Percentiles rank a stretch among this genome's conserved stretches.
Conservation (phyloP, 2,797 vertebrate species). For the Graptemys geographica region DNA sequence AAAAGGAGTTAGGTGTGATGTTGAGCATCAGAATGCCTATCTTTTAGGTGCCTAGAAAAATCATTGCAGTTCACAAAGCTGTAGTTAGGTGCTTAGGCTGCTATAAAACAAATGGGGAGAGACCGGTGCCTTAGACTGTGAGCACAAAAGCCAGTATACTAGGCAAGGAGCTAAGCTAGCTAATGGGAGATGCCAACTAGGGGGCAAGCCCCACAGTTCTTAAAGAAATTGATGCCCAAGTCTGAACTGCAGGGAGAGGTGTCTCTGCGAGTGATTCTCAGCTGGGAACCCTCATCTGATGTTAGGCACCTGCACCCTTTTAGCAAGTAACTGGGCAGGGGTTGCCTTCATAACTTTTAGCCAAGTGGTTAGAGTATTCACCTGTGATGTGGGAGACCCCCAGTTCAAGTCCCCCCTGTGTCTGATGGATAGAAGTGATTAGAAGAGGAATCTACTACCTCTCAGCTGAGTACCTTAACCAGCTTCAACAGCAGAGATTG, state of each 20-base stretch:
- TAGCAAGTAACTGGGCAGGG: not conserved
- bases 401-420: no score
- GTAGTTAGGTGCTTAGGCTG: not conserved
- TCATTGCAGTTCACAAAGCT: not conserved
- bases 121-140: not conserved
- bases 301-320: not conserved
- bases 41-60: not conserved
- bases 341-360: not conserved
- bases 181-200: not conserved
- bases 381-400: not conserved
- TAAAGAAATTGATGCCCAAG: not conserved
- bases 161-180: not conserved
- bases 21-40: not conserved
- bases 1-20: not conserved
- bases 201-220: not conserved
- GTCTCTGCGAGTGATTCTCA: not conserved
- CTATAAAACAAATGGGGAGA: not conserved
- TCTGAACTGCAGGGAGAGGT: not conserved
- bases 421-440: not conserved
- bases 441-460: not conserved
- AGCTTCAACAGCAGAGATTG: not conserved
- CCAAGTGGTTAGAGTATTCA: not conserved
- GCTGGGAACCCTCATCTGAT: not conserved
- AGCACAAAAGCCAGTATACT: not conserved
- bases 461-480: not conserved